These are phyloP conservation scores for Festucalex cinctus DNA, from an alignment of 2,113 vertebrate genomes.

Conservation along the genomic window DNA sequence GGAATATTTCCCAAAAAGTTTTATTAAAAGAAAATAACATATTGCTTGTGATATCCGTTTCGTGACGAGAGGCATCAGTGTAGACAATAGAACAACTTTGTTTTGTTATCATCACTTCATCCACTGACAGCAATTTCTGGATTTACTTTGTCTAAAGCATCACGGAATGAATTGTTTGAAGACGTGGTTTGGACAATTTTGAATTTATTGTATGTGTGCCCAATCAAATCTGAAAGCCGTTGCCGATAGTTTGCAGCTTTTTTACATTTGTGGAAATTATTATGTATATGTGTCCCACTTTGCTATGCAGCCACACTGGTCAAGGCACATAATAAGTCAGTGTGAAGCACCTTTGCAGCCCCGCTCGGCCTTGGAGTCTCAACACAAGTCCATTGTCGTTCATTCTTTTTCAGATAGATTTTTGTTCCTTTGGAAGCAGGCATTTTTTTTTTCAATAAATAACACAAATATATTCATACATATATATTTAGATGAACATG, in stretches of 20 bases:
- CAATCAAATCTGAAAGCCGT: conserved; percentile 19
- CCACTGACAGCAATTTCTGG: conserved; percentile 5
- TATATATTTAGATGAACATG: conserved; percentile 86
- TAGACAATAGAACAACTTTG: neutral
- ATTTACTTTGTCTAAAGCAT: conserved; percentile 14
- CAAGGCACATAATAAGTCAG: conserved; percentile 63
- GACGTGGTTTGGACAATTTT: neutral
- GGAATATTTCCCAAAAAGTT: conserved; percentile 16
- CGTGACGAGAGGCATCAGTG: conserved; percentile 18
- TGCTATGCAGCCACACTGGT: conserved; percentile 41
- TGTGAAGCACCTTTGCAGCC: conserved; percentile 72
- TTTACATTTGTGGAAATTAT: neutral
- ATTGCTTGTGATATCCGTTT: conserved; percentile 43
- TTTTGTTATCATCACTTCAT: neutral
- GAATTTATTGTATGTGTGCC: conserved; percentile 9
- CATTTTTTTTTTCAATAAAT: conserved; percentile 89
- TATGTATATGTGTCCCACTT: conserved; percentile 22
- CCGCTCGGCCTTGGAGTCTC: conserved; percentile 55
- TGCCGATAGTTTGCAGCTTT: conserved; percentile 12
- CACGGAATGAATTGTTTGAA: conserved; percentile 12
- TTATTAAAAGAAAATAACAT: conserved; percentile 54
- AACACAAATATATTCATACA: conserved; percentile 84
- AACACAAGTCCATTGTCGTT: conserved; percentile 57
- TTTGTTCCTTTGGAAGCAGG: conserved; percentile 55
- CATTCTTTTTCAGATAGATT: conserved; percentile 51